These are phyloP conservation scores for Lepilemur septentrionalis DNA, from an alignment of 2,797 vertebrate species.

Conservation along the genomic window DNA sequence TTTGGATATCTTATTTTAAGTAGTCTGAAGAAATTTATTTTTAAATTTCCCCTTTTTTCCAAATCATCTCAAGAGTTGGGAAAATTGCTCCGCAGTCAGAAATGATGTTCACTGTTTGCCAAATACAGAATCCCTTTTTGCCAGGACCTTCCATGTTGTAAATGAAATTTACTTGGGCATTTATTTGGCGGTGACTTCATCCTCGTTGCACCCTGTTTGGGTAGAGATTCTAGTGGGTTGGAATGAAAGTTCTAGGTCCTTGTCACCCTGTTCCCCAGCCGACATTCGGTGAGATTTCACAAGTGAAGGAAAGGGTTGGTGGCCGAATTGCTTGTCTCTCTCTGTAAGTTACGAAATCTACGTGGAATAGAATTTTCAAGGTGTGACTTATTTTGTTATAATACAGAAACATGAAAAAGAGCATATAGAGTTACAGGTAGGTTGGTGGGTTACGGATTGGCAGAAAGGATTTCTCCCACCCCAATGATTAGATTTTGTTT, in stretches of 20 bases:
- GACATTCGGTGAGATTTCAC: not conserved
- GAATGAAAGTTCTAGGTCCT: not conserved
- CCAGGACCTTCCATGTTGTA: not conserved
- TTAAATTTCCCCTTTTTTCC: not conserved
- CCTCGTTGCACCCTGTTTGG: not conserved
- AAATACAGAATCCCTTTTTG: not conserved
- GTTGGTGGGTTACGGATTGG: not conserved
- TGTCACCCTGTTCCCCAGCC: not conserved
- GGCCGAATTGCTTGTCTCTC: not conserved
- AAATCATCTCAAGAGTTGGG: constrained; percentile 28
- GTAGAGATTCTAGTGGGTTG: not conserved
- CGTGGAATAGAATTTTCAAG: not conserved
- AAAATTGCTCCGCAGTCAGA: not conserved
- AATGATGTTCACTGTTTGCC: not conserved
- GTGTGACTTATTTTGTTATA: not conserved
- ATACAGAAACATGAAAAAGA: not conserved
- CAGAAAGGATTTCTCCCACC: not conserved
- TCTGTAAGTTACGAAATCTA: not conserved
- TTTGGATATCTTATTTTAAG: not conserved
- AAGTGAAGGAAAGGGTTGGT: not conserved
- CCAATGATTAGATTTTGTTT: not conserved
- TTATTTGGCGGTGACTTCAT: not conserved
- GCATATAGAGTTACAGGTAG: not conserved
- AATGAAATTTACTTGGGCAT: not conserved
- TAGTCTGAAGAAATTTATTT: constrained; percentile 15